These are phyloP conservation scores for Tetragonula clypearis DNA, from an alignment of 1,140 invertebrate genomes.

Conservation along the genomic window DNA sequence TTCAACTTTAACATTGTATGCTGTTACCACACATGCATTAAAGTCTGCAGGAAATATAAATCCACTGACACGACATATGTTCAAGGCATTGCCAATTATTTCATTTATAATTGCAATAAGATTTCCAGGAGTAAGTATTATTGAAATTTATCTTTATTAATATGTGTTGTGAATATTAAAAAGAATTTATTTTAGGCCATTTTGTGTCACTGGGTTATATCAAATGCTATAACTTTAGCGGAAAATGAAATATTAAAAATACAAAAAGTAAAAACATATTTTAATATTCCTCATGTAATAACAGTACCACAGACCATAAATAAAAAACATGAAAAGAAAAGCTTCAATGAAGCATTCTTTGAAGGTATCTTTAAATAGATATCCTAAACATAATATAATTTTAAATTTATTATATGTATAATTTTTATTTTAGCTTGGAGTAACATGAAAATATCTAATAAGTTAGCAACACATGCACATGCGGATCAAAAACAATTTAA, in stretches of 20 bases:
- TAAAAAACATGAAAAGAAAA: background rate
- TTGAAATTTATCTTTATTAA: background rate
- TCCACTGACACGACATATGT: conserved; percentile 86
- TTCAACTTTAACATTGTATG: conserved; percentile 89
- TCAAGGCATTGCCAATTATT: conserved; percentile 89
- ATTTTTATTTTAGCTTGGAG: conserved; percentile 85
- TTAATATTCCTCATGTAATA: conserved; percentile 88
- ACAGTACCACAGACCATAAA: fast-evolving
- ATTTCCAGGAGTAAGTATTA: conserved; percentile 89
- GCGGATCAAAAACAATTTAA: conserved; percentile 91
- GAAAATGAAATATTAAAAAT: conserved; percentile 92
- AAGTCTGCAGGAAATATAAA: fast-evolving
- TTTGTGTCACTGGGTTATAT: conserved; percentile 94
- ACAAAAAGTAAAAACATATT: conserved; percentile 87
- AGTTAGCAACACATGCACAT: conserved; percentile 88
- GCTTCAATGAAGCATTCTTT: background rate
- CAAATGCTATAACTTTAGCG: conserved; percentile 93
- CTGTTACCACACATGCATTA: conserved; percentile 90
- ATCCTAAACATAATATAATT: background rate
- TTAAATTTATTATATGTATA: conserved; percentile 5
- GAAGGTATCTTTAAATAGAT: conserved; percentile 9
- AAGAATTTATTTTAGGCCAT: conserved; percentile 84
- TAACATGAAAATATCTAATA: conserved; percentile 91
- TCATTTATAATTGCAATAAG: conserved; percentile 93
- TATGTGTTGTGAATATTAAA: background rate